Conservation (phyloP, 1,140 invertebrate species). For the Homalodisca vitripennis region DNA sequence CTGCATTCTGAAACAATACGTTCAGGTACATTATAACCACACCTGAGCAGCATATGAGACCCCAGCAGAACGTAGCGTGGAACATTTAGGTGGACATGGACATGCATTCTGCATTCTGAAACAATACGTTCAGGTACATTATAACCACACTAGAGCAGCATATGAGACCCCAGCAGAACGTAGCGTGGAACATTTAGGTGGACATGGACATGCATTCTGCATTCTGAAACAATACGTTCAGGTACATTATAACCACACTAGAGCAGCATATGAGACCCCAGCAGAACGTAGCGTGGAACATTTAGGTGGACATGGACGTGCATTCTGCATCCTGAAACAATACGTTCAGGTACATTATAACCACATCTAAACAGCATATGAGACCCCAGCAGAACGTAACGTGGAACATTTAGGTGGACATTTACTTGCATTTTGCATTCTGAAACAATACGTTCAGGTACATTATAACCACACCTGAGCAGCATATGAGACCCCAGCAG, state of each 20-base stretch:
- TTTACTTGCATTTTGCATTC: slow-evolving; percentile 25
- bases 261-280: slow-evolving; percentile 47
- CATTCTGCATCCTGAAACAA: slow-evolving; percentile 19
- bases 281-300: slow-evolving; percentile 49
- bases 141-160: too few species aligned
- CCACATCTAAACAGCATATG: slow-evolving; percentile 49
- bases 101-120: slow-evolving; percentile 15
- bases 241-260: too few species aligned
- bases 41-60: too few species aligned
- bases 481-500: slow-evolving; percentile 46
- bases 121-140: too few species aligned
- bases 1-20: slow-evolving; percentile 5
- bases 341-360: slow-evolving; percentile 9
- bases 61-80: slow-evolving; percentile 50
- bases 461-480: slow-evolving; percentile 49
- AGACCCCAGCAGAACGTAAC: slow-evolving; percentile 48
- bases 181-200: slow-evolving; percentile 45
- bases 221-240: neutral
- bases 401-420: slow-evolving; percentile 40
- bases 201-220: slow-evolving; percentile 25
- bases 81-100: slow-evolving; percentile 21
- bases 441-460: neutral
- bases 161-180: slow-evolving; percentile 48
- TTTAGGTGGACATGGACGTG: slow-evolving; percentile 25
- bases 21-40: too few species aligned